These are phyloP conservation scores for Liparis tanakae DNA, from an alignment of 2,797 vertebrate species.

Conservation along the genomic window DNA sequence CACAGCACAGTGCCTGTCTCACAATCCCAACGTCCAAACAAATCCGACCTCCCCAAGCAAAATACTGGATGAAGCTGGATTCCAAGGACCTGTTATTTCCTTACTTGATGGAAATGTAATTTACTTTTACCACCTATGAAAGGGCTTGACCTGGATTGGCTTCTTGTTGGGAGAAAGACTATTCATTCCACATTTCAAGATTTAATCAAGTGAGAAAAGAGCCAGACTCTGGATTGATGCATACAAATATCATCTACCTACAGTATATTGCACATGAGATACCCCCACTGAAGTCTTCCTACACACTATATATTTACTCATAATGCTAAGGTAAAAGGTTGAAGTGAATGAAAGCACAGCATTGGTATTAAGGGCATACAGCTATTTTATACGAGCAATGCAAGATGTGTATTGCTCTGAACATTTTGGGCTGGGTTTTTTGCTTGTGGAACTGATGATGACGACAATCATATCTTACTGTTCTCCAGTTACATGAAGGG, in stretches of 20 bases:
- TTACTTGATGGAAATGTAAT: conserved; percentile 23
- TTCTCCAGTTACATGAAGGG: conserved; percentile 85
- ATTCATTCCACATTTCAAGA: conserved; percentile 16
- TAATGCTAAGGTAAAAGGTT: conserved; percentile 32
- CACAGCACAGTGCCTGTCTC: conserved; percentile 57
- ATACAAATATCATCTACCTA: conserved; percentile 46
- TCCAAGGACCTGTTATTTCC: conserved; percentile 34
- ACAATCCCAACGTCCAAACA: conserved; percentile 5
- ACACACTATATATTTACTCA: conserved; percentile 31
- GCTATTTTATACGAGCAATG: conserved; percentile 84
- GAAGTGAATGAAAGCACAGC: conserved; percentile 70
- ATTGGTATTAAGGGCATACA: conserved; percentile 66
- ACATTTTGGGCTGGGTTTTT: conserved; percentile 56
- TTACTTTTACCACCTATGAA: conserved; percentile 27
- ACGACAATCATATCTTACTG: conserved; percentile 84
- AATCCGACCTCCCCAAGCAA: neutral
- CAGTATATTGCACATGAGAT: conserved; percentile 53
- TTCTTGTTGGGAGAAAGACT: conserved; percentile 15
- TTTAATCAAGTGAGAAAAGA: conserved; percentile 17
- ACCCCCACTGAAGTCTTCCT: conserved; percentile 50
- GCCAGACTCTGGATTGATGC: conserved; percentile 21
- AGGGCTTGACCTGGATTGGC: conserved; percentile 55
- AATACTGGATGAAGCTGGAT: conserved; percentile 15
- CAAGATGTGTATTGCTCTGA: conserved; percentile 78
- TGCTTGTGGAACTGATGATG: conserved; percentile 79